Conservation (phyloP, 1,140 invertebrate species). For the Triops longicaudatus region DNA sequence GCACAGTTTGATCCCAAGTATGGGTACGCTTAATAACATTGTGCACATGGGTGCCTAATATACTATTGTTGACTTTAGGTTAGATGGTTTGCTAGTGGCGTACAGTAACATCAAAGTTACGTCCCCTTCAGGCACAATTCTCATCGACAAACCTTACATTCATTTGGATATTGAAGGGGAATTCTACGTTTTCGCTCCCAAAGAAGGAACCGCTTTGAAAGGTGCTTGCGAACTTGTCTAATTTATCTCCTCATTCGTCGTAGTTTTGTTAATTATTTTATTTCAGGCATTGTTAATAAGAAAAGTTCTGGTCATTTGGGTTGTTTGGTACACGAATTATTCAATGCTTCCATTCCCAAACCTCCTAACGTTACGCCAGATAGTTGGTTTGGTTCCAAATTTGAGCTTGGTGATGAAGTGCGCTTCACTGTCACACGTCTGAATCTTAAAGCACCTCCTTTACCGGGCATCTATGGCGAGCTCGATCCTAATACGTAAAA, state of each 20-base stretch:
- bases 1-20: slow-evolving; percentile 21
- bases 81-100: not conserved
- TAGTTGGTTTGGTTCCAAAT: slow-evolving; percentile 9
- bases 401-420: slow-evolving; percentile 9
- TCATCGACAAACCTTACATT: slow-evolving; percentile 8
- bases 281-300: slow-evolving; percentile 17
- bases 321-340: slow-evolving; percentile 18
- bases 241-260: not conserved
- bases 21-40: not conserved
- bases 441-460: not conserved
- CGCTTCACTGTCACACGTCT: slow-evolving; percentile 2
- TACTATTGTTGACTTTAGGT: slow-evolving; percentile 13
- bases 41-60: not conserved
- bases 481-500: not conserved
- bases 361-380: not conserved
- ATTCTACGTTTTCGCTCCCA: slow-evolving; percentile 22
- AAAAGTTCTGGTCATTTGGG: slow-evolving; percentile 17
- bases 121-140: not conserved
- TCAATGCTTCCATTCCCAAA: slow-evolving; percentile 20
- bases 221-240: not conserved
- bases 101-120: not conserved
- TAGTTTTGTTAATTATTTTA: not conserved
- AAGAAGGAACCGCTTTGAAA: not conserved
- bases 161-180: slow-evolving; percentile 14
- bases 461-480: not conserved